phyloP scores from a whole-genome alignment of 2,797 vertebrate species.

The Hypotaenidia philippensis region DNA sequence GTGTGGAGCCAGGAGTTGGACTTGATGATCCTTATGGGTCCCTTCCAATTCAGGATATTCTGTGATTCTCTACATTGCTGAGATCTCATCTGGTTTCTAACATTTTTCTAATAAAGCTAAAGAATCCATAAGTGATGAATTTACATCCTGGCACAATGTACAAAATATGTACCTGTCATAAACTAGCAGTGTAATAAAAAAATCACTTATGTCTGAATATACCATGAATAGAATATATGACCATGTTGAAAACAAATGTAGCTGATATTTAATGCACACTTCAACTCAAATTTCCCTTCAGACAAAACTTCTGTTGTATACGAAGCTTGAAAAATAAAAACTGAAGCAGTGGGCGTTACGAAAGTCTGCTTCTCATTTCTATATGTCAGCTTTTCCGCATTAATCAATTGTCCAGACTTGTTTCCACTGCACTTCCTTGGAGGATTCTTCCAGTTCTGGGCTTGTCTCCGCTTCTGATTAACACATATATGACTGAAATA shows the following conservation, averaged over 20 bases:
- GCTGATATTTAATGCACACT: background rate
- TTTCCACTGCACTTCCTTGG: slow-evolving; percentile 11
- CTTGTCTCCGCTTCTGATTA: slow-evolving; percentile 17
- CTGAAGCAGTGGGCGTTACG: background rate
- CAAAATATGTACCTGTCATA: background rate
- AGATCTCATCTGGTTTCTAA: background rate
- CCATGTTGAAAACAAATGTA: slow-evolving; percentile 1
- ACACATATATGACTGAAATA: slow-evolving; percentile 1
- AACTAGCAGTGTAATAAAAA: background rate
- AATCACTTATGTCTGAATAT: background rate
- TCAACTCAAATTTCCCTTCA: slow-evolving; percentile 23
- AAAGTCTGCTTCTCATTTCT: slow-evolving; percentile 39
- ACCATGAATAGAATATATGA: background rate
- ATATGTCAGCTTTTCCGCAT: slow-evolving; percentile 22
- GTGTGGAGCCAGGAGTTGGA: too few species aligned
- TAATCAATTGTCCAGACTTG: slow-evolving; percentile 22
- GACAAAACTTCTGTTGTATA: background rate
- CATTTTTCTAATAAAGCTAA: background rate
- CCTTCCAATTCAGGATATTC: too few species aligned
- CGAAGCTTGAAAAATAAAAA: slow-evolving; percentile 26
- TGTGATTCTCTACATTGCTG: background rate
- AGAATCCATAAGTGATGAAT: background rate
- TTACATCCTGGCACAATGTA: background rate
- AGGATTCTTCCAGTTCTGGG: slow-evolving; percentile 7
- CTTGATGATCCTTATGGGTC: too few species aligned